Evolutionary conservation across 2,888 invertebrate genomes (phyloP), one percentile per base, ranked within the genome.

Genomic region (Sthenelais limicola): DNA sequence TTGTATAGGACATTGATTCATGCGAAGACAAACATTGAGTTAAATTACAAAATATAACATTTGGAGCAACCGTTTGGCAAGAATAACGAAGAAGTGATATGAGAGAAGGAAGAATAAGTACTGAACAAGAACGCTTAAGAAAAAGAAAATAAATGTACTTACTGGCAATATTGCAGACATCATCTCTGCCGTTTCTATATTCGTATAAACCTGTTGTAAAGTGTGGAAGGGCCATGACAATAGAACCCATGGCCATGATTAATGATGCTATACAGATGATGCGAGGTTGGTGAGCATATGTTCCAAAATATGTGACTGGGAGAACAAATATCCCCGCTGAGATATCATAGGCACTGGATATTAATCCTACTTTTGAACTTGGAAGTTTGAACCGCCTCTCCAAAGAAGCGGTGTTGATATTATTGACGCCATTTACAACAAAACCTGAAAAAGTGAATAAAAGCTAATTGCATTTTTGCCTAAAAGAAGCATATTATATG

Each of bases 141-240:
- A 12, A 15, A 43, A 15, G 43, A 9, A 15, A 43, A 43, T 43
- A 43, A 43, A 12, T 18, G 51, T 48, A 51, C 48, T 28, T 24
- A 49, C 69, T 28, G 18, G 35, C 24, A 2, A 21, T 26, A 7
- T 3, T 62, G 62, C 71, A 71, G 9, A 33, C 38, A 21, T 66
- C 49, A 12, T 28, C 48, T 18, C 28, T 54, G 1, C 32, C 33
- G 24, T 26, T 32, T 24, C 68, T 48, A 21, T 43, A 35, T 26
- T 4, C 21, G 26, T 72, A 68, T 12, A 54, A 89, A 0, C 92
- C 91, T 1, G 93, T 91, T 32, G 93, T 88, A 87, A 94, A 94
- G 84, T 95, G 94, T 0, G 95, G 95, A 71, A 94, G 86, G 0
- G 94, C 91, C 88, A 94, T 95, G 68, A 94, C 90, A 72, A 95